Evolutionary conservation across 2,888 invertebrate genomes (phyloP).

Genomic region (Rhabditoides inermis): DNA sequence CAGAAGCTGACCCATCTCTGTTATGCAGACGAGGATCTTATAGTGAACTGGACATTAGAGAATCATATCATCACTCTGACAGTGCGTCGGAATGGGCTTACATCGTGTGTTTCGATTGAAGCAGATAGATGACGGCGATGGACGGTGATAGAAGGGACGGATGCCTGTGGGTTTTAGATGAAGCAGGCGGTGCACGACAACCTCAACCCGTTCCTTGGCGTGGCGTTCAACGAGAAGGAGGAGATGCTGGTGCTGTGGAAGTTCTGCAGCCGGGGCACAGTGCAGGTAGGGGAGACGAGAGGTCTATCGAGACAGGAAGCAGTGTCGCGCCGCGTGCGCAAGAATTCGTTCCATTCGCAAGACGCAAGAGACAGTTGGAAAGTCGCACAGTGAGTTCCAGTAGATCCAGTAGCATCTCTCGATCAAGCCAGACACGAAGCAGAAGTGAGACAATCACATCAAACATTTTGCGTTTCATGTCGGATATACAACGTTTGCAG

Average conservation of each 20-base stretch:
- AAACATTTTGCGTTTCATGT: background rate
- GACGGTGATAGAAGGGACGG: background rate
- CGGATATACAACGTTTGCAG: background rate
- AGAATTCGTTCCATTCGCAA: too few species aligned
- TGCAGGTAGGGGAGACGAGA: conserved; percentile 19
- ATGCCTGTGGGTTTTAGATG: conserved; percentile 57
- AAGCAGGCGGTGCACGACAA: conserved; percentile 90
- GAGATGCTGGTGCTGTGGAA: conserved; percentile 49
- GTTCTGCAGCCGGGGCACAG: conserved; percentile 47
- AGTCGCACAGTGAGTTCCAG: background rate
- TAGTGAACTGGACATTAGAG: too few species aligned
- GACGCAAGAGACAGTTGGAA: background rate
- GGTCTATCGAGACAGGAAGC: background rate
- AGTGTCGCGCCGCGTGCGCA: background rate
- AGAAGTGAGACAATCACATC: conserved; percentile 7
- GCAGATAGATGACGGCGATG: conserved; percentile 3
- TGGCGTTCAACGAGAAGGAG: conserved; percentile 50
- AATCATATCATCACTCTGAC: too few species aligned
- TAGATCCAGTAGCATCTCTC: background rate
- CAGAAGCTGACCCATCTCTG: too few species aligned
- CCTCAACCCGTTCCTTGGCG: conserved; percentile 88
- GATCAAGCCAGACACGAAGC: background rate
- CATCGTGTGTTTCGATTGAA: too few species aligned
- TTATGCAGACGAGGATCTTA: too few species aligned
- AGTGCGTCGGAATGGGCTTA: too few species aligned